A percentile compares a stretch with the other conserved stretches of the same genome.
These are phyloP conservation scores for Diacarnus erythraeanus DNA, from an alignment of 37 sponge, comb jelly and placozoan genomes.

Conservation along the genomic window DNA sequence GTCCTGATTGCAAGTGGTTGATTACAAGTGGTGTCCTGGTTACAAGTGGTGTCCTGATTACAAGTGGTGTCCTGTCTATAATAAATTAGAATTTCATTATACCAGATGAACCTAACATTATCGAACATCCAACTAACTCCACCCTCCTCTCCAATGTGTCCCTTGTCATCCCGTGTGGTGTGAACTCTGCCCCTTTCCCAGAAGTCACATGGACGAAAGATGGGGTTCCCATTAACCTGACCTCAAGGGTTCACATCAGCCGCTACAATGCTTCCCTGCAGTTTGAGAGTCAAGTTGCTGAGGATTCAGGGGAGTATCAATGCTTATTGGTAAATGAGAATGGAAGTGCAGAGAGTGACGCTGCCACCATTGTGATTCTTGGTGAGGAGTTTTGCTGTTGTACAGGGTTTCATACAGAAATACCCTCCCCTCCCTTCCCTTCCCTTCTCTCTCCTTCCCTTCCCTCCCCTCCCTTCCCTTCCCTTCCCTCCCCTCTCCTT, in stretches of 20 bases:
- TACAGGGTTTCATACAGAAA: no score
- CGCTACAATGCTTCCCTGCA: conserved; percentile 40
- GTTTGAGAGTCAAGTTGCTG: conserved; percentile 23
- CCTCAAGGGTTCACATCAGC: conserved; percentile 12
- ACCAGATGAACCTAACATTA: conserved; percentile 51
- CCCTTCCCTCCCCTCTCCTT: no score
- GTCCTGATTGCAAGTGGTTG: no score
- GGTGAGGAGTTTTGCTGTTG: no score
- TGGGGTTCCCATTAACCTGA: conserved; percentile 16
- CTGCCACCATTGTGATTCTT: conserved; percentile 4
- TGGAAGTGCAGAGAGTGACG: conserved; percentile 37
- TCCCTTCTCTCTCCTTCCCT: no score
- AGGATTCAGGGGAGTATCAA: conserved; percentile 59
- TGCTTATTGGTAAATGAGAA: conserved; percentile 38
- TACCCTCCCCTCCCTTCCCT: no score
- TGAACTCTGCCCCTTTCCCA: conserved; percentile 54
- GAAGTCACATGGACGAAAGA: conserved; percentile 56
- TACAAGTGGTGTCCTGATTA: neutral
- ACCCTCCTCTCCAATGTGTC: conserved; percentile 45
- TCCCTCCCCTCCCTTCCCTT: no score
- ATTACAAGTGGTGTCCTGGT: neutral
- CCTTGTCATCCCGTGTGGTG: conserved; percentile 35
- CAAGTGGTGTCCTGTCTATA: neutral
- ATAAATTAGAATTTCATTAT: neutral
- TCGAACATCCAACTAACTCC: conserved; percentile 17